phyloP scores from a whole-genome alignment of 2,113 vertebrate genomes.

The Corythoichthys haematopterus region DNA sequence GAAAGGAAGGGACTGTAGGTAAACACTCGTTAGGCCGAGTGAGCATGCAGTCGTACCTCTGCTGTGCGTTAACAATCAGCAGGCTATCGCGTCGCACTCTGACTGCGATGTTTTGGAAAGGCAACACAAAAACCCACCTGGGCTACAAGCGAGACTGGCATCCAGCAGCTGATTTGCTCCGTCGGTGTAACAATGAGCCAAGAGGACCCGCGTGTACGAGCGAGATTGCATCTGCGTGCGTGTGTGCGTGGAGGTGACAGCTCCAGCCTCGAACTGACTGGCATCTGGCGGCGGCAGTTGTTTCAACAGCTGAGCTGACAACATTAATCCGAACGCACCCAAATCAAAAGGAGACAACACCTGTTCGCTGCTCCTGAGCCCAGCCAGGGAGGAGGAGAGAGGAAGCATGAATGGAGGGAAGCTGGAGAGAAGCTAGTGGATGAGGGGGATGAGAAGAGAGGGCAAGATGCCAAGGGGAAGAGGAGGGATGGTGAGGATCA shows the following conservation, averaged over 20 bases:
- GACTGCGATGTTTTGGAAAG: constrained; percentile 42
- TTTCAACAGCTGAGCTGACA: constrained; percentile 99
- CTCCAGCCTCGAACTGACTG: constrained; percentile 97
- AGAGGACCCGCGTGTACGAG: constrained; percentile 21
- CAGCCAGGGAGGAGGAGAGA: constrained; percentile 69
- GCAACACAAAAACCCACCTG: constrained; percentile 54
- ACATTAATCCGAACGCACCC: constrained; percentile 99
- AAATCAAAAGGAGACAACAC: constrained; percentile 99
- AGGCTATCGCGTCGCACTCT: constrained; percentile 13
- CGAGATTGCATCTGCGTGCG: constrained; percentile 16
- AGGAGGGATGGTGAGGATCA: constrained; percentile 1
- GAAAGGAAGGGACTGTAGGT: constrained; percentile 9
- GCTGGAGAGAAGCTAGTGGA: constrained; percentile 20
- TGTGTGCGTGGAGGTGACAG: constrained; percentile 78
- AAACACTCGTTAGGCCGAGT: constrained; percentile 10
- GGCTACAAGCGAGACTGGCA: constrained; percentile 44
- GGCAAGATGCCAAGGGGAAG: constrained; percentile 46
- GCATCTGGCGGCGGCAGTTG: constrained; percentile 99
- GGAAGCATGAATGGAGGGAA: constrained; percentile 46
- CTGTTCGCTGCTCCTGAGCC: constrained; percentile 95
- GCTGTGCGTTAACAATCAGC: constrained; percentile 10
- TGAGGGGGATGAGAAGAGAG: constrained; percentile 11
- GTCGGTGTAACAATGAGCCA: constrained; percentile 54
- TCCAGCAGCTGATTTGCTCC: constrained; percentile 61
- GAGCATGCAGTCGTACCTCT: constrained; percentile 14